These are phyloP conservation scores for Deroplatys truncata DNA, from an alignment of 2,888 invertebrate species.

Conservation along the genomic window DNA sequence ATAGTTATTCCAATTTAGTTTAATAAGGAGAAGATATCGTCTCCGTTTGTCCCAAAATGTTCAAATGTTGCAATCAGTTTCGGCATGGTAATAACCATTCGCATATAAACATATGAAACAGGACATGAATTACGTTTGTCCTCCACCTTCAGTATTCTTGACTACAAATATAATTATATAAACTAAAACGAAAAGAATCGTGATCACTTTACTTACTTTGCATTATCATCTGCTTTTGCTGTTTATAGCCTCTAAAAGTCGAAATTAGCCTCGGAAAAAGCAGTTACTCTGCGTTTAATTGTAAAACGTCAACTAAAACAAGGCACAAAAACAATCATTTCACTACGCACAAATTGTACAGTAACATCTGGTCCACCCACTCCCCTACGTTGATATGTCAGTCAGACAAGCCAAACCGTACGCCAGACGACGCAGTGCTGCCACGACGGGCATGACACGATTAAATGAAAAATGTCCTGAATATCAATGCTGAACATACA, in stretches of 20 bases:
- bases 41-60: too few species aligned
- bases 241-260: neutral
- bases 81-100: too few species aligned
- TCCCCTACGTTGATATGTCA: neutral
- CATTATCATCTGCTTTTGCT: neutral
- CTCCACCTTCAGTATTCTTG: neutral
- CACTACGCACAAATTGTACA: neutral
- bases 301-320: neutral
- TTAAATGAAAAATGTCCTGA: neutral
- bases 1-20: too few species aligned
- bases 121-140: neutral
- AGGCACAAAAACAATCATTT: neutral
- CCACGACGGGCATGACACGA: neutral
- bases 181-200: neutral
- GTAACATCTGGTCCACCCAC: neutral
- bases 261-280: neutral
- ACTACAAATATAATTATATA: neutral
- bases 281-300: neutral
- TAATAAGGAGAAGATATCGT: too few species aligned
- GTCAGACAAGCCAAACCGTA: neutral
- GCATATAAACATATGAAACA: too few species aligned
- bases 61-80: too few species aligned
- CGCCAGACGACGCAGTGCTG: neutral
- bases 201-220: neutral
- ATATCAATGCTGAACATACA: too few species aligned